Evolutionary conservation across 1,140 invertebrate genomes (phyloP), one percentile per base, ranked within the genome.

Genomic region (Apolygus lucorum): DNA sequence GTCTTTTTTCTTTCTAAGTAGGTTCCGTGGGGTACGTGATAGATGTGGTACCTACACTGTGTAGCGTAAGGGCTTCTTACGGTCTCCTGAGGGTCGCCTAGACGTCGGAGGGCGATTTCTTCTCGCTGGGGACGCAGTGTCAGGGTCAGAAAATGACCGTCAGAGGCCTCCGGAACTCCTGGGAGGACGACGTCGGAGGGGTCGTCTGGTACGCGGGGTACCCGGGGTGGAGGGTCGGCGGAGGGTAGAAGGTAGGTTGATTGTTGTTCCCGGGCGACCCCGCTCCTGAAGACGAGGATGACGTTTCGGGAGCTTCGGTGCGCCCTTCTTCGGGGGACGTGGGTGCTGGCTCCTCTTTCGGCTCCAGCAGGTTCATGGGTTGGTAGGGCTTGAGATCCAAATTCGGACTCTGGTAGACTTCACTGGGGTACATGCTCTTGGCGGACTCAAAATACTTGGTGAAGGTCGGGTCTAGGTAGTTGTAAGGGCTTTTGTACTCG

Each of bases 61-160:
- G n/a, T n/a, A n/a, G n/a, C n/a, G n/a, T n/a, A n/a, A n/a, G n/a
- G n/a, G n/a, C n/a, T n/a, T n/a, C n/a, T n/a, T n/a, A n/a, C n/a
- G n/a, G n/a, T n/a, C n/a, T n/a, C n/a, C n/a, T n/a, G n/a, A n/a
- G n/a, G n/a, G n/a, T n/a, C n/a, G n/a, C 17, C 34, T 42, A 42
- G 17, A 17, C 34, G 17, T 42, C 17, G 34, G 34, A 42, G 17
- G 34, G 34, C 17, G 34, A 59, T 25, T 27, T 68, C 52, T 68
- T 68, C 34, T 14, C 29, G 25, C 2, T 42, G 42, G 21, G 67
- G 28, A 52, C 42, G n/a, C 25, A 52, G 28, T n/a, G 63, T 54
- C 29, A 28, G 29, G 88, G 89, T 92, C 90, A 93, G 84, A 92
- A 92, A 84, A 92, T 91, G 70, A 92, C 90, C 42, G 90, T 89